Conservation (phyloP, 2,113 vertebrate genomes). For the Dasyornis broadbenti region DNA sequence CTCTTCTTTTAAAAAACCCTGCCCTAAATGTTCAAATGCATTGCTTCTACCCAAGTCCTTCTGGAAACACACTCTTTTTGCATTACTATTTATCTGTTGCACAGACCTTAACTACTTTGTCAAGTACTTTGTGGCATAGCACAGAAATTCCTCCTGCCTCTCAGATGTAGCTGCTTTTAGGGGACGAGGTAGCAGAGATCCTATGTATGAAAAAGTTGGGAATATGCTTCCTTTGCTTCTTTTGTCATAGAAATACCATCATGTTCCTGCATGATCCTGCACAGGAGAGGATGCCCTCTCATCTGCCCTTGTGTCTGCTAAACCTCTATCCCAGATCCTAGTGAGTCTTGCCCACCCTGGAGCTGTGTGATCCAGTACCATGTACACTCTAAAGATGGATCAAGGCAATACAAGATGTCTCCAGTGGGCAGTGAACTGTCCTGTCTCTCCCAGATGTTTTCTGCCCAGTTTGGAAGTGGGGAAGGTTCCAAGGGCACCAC, state of each 20-base stretch:
- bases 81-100: neutral
- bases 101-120: neutral
- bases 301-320: fast-evolving
- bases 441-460: neutral
- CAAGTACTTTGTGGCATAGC: neutral
- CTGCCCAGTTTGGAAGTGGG: neutral
- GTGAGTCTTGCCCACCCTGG: neutral
- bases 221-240: neutral
- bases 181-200: neutral
- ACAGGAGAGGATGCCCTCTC: neutral
- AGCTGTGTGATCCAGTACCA: neutral
- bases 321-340: neutral
- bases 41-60: neutral
- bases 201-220: neutral
- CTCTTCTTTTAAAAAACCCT: neutral
- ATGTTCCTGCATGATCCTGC: neutral
- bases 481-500: neutral
- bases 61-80: neutral
- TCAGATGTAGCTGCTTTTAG: neutral
- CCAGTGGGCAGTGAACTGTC: neutral
- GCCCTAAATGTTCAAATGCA: fast-evolving
- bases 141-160: neutral
- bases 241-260: neutral
- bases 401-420: neutral
- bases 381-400: neutral